Evolutionary conservation across 1,140 invertebrate genomes (phyloP).

Genomic region (Drosophila suzukii): DNA sequence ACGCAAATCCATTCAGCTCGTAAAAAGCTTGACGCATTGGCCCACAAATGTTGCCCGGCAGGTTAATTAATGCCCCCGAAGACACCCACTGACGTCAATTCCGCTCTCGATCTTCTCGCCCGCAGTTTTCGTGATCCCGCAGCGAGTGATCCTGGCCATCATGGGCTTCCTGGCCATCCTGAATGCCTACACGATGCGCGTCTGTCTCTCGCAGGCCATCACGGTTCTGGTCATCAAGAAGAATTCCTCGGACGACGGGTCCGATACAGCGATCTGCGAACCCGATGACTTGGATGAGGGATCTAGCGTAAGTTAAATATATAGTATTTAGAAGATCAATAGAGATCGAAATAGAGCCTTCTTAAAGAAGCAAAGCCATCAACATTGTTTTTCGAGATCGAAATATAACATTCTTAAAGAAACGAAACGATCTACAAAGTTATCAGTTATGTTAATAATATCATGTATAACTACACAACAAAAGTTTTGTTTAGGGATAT

Average conservation of each 20-base stretch:
- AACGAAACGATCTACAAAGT: too few species aligned
- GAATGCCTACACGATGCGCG: constrained; percentile 95
- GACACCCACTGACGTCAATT: constrained; percentile 3
- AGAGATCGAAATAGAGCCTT: not conserved
- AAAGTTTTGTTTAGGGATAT: too few species aligned
- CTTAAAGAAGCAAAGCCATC: too few species aligned
- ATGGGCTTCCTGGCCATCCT: constrained; percentile 94
- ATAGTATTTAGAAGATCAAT: too few species aligned
- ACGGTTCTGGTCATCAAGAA: constrained; percentile 91
- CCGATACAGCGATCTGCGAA: constrained; percentile 50
- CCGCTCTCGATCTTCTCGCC: constrained; percentile 50
- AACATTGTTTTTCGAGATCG: too few species aligned
- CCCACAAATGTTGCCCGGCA: constrained; percentile 11
- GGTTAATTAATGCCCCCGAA: constrained; percentile 13
- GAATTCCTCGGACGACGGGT: constrained; percentile 49
- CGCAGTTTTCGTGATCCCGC: constrained; percentile 88
- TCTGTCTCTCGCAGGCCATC: constrained; percentile 95
- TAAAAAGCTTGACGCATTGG: constrained; percentile 28
- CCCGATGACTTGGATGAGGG: constrained; percentile 60
- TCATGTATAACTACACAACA: too few species aligned
- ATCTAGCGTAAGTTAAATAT: constrained; percentile 7
- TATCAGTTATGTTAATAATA: too few species aligned
- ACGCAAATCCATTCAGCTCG: constrained; percentile 20
- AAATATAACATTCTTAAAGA: too few species aligned
- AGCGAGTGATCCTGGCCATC: constrained; percentile 91